A percentile compares a stretch with the other conserved stretches of the same genome.
phyloP scores from a whole-genome alignment of 2,113 vertebrate species.

The Sinocyclocheilus maitianheensis region DNA sequence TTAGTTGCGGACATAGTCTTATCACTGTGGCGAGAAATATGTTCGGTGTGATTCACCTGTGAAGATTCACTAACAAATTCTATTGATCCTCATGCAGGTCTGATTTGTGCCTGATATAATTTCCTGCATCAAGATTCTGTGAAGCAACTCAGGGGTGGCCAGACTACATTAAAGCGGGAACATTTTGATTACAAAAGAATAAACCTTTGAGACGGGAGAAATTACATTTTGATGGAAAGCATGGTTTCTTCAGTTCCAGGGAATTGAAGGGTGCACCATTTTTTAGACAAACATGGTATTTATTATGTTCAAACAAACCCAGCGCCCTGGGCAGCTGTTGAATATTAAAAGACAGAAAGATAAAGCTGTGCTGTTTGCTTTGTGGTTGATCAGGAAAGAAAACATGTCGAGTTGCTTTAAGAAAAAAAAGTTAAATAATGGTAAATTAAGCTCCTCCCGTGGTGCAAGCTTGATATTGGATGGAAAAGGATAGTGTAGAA shows the following conservation, averaged over 20 bases:
- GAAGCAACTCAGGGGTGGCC: constrained; percentile 51
- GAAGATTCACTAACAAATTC: constrained; percentile 60
- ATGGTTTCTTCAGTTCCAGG: background rate
- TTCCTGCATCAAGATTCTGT: constrained; percentile 58
- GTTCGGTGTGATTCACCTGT: constrained; percentile 61
- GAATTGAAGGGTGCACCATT: background rate
- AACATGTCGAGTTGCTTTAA: background rate
- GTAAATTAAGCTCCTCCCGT: background rate
- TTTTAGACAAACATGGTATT: constrained; percentile 12
- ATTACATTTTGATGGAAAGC: constrained; percentile 44
- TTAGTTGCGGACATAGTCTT: constrained; percentile 50
- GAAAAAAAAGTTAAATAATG: background rate
- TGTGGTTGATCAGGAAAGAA: background rate
- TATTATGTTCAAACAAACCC: constrained; percentile 8
- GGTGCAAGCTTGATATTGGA: background rate
- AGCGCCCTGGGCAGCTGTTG: constrained; percentile 14
- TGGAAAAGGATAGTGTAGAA: background rate
- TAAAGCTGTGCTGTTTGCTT: constrained; percentile 17
- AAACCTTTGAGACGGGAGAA: constrained; percentile 28
- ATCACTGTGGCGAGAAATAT: constrained; percentile 54
- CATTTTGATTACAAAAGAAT: constrained; percentile 49
- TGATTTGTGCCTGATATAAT: constrained; percentile 66
- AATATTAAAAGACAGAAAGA: constrained; percentile 31
- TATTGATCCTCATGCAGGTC: constrained; percentile 67
- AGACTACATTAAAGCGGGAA: constrained; percentile 41